These are phyloP conservation scores for Coelinius sp. DNA, from an alignment of 2,888 invertebrate genomes.

Conservation along the genomic window DNA sequence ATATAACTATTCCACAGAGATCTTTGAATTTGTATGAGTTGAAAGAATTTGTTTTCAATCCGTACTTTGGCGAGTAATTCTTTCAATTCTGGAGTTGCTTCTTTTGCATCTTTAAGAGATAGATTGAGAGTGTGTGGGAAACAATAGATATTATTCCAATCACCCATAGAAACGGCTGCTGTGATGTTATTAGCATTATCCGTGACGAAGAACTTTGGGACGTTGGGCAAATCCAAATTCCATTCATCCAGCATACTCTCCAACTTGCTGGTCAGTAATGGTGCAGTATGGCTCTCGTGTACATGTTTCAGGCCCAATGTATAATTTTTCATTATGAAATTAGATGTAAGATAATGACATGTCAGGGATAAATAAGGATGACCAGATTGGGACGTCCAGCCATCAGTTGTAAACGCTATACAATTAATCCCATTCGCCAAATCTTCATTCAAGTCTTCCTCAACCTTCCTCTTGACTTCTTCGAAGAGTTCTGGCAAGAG, in stretches of 20 bases:
- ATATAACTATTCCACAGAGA: too few species aligned
- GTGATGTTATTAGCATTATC: neutral
- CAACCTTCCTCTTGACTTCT: too few species aligned
- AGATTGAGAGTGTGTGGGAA: neutral
- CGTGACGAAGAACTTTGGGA: neutral
- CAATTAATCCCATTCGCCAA: too few species aligned
- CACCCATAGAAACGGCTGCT: neutral
- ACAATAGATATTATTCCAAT: neutral
- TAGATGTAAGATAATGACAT: neutral
- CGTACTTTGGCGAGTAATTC: too few species aligned
- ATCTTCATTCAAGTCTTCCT: too few species aligned
- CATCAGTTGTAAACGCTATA: too few species aligned
- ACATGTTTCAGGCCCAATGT: neutral
- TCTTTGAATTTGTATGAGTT: too few species aligned
- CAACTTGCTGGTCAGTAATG: neutral
- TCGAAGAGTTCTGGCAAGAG: conserved; percentile 47
- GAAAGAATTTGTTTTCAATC: too few species aligned
- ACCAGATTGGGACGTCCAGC: too few species aligned
- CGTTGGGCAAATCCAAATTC: neutral
- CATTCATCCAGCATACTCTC: neutral
- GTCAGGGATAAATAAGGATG: conserved; percentile 17
- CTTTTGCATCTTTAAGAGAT: too few species aligned
- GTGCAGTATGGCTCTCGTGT: neutral
- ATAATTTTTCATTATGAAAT: neutral
- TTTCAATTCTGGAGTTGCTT: too few species aligned